These are phyloP conservation scores for Ectropis crepuscularia DNA, from an alignment of 2,888 invertebrate species.

Conservation along the genomic window DNA sequence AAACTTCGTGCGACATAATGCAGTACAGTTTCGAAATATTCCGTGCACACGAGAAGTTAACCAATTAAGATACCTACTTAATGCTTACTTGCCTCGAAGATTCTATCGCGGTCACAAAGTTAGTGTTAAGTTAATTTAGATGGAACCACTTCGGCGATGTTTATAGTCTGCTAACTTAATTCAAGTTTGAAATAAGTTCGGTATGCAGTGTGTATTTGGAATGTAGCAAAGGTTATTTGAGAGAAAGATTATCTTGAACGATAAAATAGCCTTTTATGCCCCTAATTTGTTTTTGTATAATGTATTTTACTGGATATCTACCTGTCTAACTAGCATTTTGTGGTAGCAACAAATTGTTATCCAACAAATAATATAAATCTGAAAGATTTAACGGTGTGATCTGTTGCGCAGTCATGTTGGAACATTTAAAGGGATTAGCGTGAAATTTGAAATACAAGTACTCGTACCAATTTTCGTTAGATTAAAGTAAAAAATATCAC, in stretches of 20 bases:
- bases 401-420: too few species aligned
- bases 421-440: too few species aligned
- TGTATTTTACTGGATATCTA: too few species aligned
- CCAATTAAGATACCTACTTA: conserved; percentile 11
- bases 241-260: neutral
- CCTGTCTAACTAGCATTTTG: too few species aligned
- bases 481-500: too few species aligned
- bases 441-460: too few species aligned
- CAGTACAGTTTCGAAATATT: conserved; percentile 13
- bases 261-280: too few species aligned
- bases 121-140: conserved; percentile 17
- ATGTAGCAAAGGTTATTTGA: neutral
- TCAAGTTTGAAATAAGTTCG: neutral
- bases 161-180: conserved; percentile 11
- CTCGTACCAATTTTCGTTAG: too few species aligned
- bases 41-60: conserved; percentile 19
- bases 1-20: neutral
- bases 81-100: conserved; percentile 5
- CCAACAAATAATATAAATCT: too few species aligned
- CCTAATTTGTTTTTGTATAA: neutral
- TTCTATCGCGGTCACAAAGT: conserved; percentile 17
- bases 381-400: too few species aligned
- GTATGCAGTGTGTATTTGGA: neutral
- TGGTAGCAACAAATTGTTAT: too few species aligned
- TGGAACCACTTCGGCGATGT: conserved; percentile 11